Evolutionary conservation across 2,888 invertebrate genomes (phyloP).

Genomic region (Sarcophaga carnaria): DNA sequence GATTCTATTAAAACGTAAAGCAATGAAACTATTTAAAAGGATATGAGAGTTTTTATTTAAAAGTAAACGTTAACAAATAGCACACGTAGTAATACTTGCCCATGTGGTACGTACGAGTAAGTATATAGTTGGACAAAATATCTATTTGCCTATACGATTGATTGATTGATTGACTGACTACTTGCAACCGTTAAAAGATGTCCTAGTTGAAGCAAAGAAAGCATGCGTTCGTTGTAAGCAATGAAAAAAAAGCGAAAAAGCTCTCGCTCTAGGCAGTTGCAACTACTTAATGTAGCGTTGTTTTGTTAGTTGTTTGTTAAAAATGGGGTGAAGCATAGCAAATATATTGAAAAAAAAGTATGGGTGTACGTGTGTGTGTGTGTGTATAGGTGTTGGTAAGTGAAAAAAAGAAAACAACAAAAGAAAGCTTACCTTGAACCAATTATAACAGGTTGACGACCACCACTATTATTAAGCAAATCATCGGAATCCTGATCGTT

Average conservation of each 20-base stretch:
- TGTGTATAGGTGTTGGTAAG: neutral
- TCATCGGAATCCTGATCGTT: conserved; percentile 77
- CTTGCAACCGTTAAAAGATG: conserved; percentile 11
- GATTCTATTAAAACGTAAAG: no score
- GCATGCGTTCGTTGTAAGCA: neutral
- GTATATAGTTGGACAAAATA: no score
- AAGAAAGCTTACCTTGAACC: conserved; percentile 80
- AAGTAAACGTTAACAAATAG: no score
- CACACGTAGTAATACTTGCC: no score
- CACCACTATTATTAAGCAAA: conserved; percentile 79
- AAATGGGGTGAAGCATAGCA: no score
- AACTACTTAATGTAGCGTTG: no score
- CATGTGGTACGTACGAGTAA: no score
- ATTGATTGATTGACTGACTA: neutral
- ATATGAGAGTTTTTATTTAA: no score
- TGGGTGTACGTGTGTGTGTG: neutral
- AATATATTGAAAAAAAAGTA: neutral
- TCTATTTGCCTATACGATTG: conserved; percentile 12
- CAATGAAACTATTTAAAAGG: no score
- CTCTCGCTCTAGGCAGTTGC: neutral
- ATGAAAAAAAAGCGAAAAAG: conserved; percentile 9
- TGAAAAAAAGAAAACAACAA: conserved; percentile 16
- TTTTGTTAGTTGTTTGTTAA: no score
- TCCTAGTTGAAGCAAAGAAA: no score
- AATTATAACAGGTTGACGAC: conserved; percentile 79